Evolutionary conservation across 2,888 invertebrate species (phyloP), one percentile per base, ranked within the genome.

Genomic region (Girardia tigrina): DNA sequence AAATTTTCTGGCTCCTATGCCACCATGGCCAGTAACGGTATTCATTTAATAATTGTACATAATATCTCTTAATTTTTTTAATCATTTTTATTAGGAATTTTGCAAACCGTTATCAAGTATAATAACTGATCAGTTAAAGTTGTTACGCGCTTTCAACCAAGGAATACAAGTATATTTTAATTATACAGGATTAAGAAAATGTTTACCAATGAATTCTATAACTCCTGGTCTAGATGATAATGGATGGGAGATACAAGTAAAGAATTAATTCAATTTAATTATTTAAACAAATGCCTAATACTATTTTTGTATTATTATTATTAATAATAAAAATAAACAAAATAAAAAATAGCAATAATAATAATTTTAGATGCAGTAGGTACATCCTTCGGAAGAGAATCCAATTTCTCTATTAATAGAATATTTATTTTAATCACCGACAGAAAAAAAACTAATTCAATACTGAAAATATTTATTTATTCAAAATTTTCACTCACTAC

Each of bases 171-270:
- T 91, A 4, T 94, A 89, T 81, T 88, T 90, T 56, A 94, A 95
- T 84, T 91, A 89, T 82, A 90, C 91, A 0, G 90, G 90, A 26
- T 85, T 86, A 73, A 85, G 86, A 0, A 86, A 87, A 76, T 94
- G 94, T 81, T 85, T 91, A 23, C 85, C 90, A 81, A 87, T 88
- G 77, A 78, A 79, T 56, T 85, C 87, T 29, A 86, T 87, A 16
- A 85, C 88, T 27, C 87, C 87, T 71, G 81, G 84, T 1, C 83
- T 91, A 4, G 89, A 89, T 16, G 88, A 88, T 16, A 79, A 82
- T 2, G 90, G 89, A 0, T 94, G 94, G 94, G 86, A 88, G 78
- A 91, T 89, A 82, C 92, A 92, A 88, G 90, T 90, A 78, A 75
- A n/a, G n/a, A n/a, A n/a, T n/a, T n/a, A n/a, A n/a, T n/a, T n/a